Evolutionary conservation across 2,797 vertebrate genomes (phyloP).

Genomic region (Falco biarmicus): DNA sequence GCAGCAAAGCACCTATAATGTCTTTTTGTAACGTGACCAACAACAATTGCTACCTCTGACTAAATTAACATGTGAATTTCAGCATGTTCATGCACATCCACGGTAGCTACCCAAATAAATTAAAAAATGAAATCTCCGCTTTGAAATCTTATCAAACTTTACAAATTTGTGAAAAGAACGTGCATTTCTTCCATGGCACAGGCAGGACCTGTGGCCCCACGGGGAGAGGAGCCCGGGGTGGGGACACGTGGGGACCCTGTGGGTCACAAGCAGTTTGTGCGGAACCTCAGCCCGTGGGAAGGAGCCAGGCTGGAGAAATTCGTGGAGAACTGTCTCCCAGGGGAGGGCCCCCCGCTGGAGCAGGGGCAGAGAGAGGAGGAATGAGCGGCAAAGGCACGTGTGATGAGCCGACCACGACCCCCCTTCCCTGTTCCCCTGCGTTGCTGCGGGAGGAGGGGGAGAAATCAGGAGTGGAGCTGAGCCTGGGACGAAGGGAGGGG

Average conservation of each 20-base stretch:
- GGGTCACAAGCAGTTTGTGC: no score
- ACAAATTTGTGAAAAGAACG: neutral
- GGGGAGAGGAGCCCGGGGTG: no score
- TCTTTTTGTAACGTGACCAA: neutral
- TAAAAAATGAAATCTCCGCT: neutral
- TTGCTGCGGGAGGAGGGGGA: neutral
- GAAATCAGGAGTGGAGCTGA: neutral
- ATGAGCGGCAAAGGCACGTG: neutral
- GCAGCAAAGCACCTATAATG: neutral
- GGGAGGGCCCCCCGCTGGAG: neutral
- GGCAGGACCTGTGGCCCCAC: no score
- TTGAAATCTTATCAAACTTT: neutral
- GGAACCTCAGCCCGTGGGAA: no score
- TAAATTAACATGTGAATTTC: neutral
- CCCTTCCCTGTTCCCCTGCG: accelerated
- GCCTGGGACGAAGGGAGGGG: neutral
- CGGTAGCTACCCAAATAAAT: neutral
- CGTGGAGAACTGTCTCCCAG: neutral
- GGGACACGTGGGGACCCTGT: no score
- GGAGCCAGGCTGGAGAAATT: no score
- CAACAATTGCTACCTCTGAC: neutral
- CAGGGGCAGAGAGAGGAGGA: neutral
- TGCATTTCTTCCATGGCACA: neutral
- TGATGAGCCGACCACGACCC: neutral
- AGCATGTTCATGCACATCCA: accelerated